Evolutionary conservation across 2,888 invertebrate species (phyloP).

Genomic region (Palloptera scutellata): DNA sequence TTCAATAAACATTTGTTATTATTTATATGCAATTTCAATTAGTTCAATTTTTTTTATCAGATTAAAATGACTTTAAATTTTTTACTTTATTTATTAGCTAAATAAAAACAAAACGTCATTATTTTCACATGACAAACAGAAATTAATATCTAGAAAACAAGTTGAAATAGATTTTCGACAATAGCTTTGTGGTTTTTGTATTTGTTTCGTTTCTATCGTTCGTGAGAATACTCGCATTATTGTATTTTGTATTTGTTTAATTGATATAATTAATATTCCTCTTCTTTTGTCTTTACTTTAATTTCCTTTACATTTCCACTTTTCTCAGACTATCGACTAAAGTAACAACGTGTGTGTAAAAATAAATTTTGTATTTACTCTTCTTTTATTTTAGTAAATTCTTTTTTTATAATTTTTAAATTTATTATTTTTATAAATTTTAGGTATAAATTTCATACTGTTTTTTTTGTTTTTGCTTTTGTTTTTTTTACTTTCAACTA

Average conservation of each 20-base stretch:
- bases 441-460: conserved; percentile 19
- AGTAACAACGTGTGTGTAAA: conserved; percentile 56
- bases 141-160: no score
- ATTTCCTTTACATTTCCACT: conserved; percentile 17
- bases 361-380: conserved; percentile 40
- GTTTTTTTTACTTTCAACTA: conserved; percentile 1
- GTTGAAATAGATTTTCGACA: no score
- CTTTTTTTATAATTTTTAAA: conserved; percentile 29
- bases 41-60: no score
- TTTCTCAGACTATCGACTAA: conserved; percentile 50
- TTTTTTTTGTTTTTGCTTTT: conserved; percentile 22
- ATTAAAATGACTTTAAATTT: no score
- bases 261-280: conserved; percentile 27
- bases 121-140: no score
- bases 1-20: no score
- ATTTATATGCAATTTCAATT: no score
- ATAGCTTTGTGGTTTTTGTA: no score
- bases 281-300: conserved; percentile 28
- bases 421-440: conserved; percentile 38
- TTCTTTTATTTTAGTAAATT: conserved; percentile 20
- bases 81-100: no score
- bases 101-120: no score
- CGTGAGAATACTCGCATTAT: conserved; percentile 14
- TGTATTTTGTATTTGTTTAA: conserved; percentile 23
- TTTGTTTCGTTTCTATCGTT: no score